Evolutionary conservation across 2,113 vertebrate genomes (phyloP), one percentile per base, ranked within the genome.

Genomic region (Alosa alosa): DNA sequence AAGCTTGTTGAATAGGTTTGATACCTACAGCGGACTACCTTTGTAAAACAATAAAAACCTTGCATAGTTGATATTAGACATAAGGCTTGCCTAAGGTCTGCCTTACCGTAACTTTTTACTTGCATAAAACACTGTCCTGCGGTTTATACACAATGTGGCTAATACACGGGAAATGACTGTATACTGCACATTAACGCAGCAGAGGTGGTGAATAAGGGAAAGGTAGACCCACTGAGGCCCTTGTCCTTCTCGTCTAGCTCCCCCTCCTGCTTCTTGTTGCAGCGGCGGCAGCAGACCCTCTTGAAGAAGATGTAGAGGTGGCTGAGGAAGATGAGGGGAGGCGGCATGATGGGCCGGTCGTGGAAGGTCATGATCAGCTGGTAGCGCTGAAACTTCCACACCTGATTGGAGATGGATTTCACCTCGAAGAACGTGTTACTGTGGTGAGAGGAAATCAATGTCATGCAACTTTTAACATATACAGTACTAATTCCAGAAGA

Each of bases 351-450:
- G 1, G 98, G 98, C 0, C 98, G 95, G 93, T 99, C 98, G 0
- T 99, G 97, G 89, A 99, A 99, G 0, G 98, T 99, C 97, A 99
- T 98, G 84, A 99, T 99, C 89, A 99, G 94, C 92, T 99, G 98
- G 85, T 99, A 99, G 41, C 98, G 91, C 93, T 99, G 98, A 84
- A 99, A 99, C 93, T 99, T 99, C 98, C 98, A 99, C 75, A 99
- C 97, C 91, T 99, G 98, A 93, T 99, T 99, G 83, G 98, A 99
- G 90, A 99, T 99, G 87, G 98, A 99, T 89, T 99, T 99, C 17
- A 99, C 97, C 90, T 99, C 98, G 89, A 97, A 97, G 94, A 99
- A 99, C 20, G 98, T 99, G 91, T 99, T 99, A 94, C 98, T 99
- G 93, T 87, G n/a, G 45, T 72, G 45, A 84, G 1, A 9, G 41